Evolutionary conservation across 2,888 invertebrate species (phyloP), one percentile per base, ranked within the genome.

Genomic region (Chymomyza caudatula): DNA sequence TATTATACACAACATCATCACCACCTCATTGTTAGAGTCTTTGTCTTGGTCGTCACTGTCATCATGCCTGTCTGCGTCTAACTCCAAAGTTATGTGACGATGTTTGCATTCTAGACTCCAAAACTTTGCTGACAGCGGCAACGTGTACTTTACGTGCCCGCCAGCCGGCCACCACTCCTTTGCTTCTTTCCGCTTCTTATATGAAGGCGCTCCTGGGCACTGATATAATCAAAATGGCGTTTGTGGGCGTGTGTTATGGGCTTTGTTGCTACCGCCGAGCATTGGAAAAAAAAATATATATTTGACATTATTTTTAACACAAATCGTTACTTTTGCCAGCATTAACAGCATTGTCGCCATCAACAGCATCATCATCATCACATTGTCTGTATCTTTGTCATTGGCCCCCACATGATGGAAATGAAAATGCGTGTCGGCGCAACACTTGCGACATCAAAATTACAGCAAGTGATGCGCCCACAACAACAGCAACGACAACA

Each of bases 231-330:
- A 13, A 15, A 8, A 49, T 54, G 69, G 66, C 67, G 69, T 63
- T 62, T 67, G 69, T 69, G 66, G 69, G 69, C 69, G 69, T 63
- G 53, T 17, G 6, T 1, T 2, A 47, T 47, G 17, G 47, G 47
- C 47, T 17, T 17, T 47, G 15, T 47, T 19, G 15, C 47, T 47
- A 6, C 47, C 29, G 29, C 29, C 29, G 29, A 11, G 11, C 29
- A 11, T 37, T 11, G 11, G 6, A 37, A 37, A 37, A 11, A 37
- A n/a, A n/a, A n/a, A n/a, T n/a, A n/a, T n/a, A 37, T 37, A 11
- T 37, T 37, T 11, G 29, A 37, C 2, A 37, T 37, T 37, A 37
- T 37, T 37, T 37, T 37, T 3, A 4, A 37, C 29, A 2, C 11
- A 37, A 37, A 37, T 37, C 11, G 29, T 29, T 11, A 29, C n/a